Evolutionary conservation across 2,113 vertebrate species (phyloP), one percentile per base, ranked within the genome.

Genomic region (Aphelocoma coerulescens): DNA sequence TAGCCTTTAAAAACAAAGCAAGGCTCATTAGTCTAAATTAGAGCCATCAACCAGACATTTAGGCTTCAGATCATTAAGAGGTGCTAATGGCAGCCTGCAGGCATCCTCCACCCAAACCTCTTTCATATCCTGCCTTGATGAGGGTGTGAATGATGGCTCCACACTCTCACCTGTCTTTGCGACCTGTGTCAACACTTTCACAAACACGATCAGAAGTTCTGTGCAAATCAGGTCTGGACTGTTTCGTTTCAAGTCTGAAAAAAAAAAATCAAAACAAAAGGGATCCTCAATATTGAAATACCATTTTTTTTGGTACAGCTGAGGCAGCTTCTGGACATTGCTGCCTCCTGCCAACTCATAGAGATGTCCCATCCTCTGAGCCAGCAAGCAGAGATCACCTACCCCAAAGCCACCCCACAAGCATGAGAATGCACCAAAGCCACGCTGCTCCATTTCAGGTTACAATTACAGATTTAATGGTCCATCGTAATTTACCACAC

Each of bases 91-190:
- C 32, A 91, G 62, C 67, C 75, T 58, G 49, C 65, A 79, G 74
- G 51, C 32, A 43, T 44, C 52, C 20, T 71, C 41, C 46, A 78
- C 59, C 22, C 71, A 58, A 90, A 62, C 12, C 7, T 46, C 33
- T n/a, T 41, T 63, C 67, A 33, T 63, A 30, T n/a, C 46, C 58
- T 92, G 96, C 97, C 98, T 98, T 97, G 85, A 98, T 96, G 23
- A 91, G 95, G 37, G 96, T 49, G 98, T 52, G 71, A 98, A 98
- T 8, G 98, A 97, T 3, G 98, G 98, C 48, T 99, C 98, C 10
- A 39, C 14, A 32, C 96, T 98, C 78, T 87, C 86, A 18, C 98
- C 98, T 30, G 57, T 95, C 66, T 98, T 97, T 43, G 93, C 71
- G 89, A 98, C 85, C 74, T 11, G 33, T 97, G 28, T 97, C 97